These are phyloP conservation scores for Smittia aterrima DNA, from an alignment of 2,888 invertebrate species.

Conservation along the genomic window DNA sequence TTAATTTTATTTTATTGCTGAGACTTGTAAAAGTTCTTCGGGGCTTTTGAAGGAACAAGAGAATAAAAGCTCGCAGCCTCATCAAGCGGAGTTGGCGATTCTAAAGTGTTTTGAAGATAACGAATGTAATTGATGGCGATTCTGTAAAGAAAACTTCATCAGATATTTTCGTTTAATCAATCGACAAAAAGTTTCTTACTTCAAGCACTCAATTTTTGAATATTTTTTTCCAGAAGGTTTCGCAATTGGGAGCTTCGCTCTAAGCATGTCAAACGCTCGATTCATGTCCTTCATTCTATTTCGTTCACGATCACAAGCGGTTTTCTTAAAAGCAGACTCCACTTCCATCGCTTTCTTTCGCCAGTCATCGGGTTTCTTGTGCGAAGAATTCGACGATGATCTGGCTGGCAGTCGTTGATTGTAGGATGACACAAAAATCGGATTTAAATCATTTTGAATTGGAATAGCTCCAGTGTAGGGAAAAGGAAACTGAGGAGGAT, in stretches of 20 bases:
- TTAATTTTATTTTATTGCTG: not conserved
- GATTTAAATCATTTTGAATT: not conserved
- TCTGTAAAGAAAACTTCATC: constrained; percentile 50
- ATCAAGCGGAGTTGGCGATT: constrained; percentile 43
- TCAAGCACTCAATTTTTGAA: constrained; percentile 79
- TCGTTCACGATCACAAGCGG: constrained; percentile 79
- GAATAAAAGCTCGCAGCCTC: not conserved
- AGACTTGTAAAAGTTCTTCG: not conserved
- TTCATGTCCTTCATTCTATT: constrained; percentile 87
- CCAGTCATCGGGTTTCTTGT: not conserved
- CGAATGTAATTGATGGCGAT: constrained; percentile 75
- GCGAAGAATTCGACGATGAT: not conserved
- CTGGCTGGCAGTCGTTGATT: not conserved
- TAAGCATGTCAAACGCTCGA: constrained; percentile 71
- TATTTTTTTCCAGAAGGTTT: constrained; percentile 82
- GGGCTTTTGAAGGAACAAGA: not conserved
- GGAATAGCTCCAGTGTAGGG: not conserved
- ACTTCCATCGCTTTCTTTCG: constrained; percentile 16
- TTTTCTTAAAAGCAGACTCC: constrained; percentile 71
- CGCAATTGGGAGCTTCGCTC: constrained; percentile 71
- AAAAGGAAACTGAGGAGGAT: constrained; percentile 1
- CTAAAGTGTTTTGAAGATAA: constrained; percentile 65
- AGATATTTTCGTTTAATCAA: too few species aligned
- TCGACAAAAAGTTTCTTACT: constrained; percentile 54
- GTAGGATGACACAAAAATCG: not conserved